Conservation (phyloP, 2,113 vertebrate genomes). For the Eudyptes chrysolophus region DNA sequence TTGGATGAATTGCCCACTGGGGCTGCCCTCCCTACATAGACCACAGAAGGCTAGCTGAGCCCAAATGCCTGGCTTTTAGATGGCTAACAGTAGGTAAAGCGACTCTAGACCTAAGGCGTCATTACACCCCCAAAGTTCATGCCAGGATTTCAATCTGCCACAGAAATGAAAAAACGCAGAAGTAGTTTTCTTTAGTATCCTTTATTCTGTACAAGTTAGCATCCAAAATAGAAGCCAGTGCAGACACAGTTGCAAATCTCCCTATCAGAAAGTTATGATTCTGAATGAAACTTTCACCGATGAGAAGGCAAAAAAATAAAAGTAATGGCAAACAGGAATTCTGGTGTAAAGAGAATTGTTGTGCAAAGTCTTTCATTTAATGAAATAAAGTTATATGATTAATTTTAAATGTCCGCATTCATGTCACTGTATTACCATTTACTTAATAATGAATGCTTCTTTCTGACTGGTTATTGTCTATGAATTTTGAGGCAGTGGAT, state of each 20-base stretch:
- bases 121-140: not conserved
- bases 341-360: not conserved
- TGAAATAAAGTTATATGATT: not conserved
- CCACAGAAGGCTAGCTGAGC: not conserved
- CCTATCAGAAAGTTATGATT: not conserved
- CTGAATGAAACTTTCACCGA: not conserved
- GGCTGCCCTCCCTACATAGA: not conserved
- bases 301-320: not conserved
- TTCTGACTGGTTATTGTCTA: not conserved
- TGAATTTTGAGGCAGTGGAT: not conserved
- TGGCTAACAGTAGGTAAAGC: not conserved
- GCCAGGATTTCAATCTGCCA: not conserved
- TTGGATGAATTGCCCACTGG: not conserved
- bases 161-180: not conserved
- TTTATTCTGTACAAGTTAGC: not conserved
- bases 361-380: not conserved
- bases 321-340: not conserved
- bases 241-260: not conserved
- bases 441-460: not conserved
- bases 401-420: not conserved
- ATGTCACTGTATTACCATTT: not conserved
- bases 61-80: not conserved
- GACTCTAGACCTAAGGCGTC: not conserved
- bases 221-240: not conserved
- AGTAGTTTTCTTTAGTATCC: not conserved